Evolutionary conservation across 2,113 vertebrate species (phyloP).

Genomic region (Corythaeola cristata): DNA sequence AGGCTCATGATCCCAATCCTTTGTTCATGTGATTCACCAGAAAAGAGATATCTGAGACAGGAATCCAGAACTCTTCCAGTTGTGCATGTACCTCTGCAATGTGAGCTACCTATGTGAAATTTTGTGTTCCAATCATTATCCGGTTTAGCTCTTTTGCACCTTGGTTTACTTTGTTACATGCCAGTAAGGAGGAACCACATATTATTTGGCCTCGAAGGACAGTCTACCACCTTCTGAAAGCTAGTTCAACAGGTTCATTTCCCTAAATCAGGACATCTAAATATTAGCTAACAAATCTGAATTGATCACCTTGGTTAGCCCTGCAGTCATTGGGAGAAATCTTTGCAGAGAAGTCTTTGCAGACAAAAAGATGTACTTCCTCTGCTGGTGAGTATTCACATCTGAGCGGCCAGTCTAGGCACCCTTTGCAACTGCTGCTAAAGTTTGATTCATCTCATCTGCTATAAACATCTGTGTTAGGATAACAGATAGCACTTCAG

Average conservation of each 20-base stretch:
- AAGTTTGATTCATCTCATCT: neutral
- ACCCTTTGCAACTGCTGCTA: neutral
- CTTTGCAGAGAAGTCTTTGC: neutral
- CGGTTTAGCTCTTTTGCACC: neutral
- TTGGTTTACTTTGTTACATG: neutral
- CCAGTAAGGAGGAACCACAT: neutral
- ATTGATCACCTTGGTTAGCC: neutral
- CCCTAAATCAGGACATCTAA: neutral
- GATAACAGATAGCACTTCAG: neutral
- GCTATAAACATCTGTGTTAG: neutral
- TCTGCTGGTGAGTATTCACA: neutral
- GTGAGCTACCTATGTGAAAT: accelerated
- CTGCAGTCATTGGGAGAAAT: neutral
- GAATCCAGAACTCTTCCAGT: neutral
- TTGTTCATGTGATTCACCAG: neutral
- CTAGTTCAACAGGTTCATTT: neutral
- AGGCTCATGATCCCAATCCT: neutral
- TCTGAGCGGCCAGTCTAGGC: neutral
- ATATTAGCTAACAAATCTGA: neutral
- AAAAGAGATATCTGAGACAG: neutral
- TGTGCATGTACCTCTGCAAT: neutral
- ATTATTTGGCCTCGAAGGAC: neutral
- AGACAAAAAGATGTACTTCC: neutral
- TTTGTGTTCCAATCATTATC: neutral
- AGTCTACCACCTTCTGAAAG: neutral